phyloP scores from a whole-genome alignment of 2,797 vertebrate genomes.

The Thaleichthys pacificus region DNA sequence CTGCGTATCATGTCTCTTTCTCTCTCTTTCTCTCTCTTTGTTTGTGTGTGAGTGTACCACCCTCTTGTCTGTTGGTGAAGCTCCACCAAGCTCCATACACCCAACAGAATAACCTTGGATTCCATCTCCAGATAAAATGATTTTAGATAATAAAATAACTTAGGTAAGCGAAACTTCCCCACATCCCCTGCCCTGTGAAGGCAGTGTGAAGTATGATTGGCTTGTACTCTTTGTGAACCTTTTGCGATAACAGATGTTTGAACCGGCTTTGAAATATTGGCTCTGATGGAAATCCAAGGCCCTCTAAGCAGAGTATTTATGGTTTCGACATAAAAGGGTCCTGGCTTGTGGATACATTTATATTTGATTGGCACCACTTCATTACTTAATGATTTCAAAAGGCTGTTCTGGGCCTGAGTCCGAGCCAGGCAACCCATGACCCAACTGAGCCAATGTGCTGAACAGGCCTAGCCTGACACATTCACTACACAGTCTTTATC shows the following conservation, averaged over 20 bases:
- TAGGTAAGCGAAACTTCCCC: constrained; percentile 44
- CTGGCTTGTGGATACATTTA: constrained; percentile 69
- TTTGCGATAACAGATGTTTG: constrained; percentile 65
- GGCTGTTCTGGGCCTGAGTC: constrained; percentile 65
- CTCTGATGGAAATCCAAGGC: constrained; percentile 64
- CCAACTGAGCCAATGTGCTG: constrained; percentile 70
- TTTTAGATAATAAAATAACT: constrained; percentile 64
- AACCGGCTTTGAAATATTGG: constrained; percentile 67
- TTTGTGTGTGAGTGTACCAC: constrained; percentile 12
- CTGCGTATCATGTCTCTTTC: constrained; percentile 10
- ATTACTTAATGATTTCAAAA: constrained; percentile 78
- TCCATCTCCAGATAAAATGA: constrained; percentile 45
- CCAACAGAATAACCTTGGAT: constrained; percentile 16
- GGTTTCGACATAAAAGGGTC: constrained; percentile 66
- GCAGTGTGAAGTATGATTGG: constrained; percentile 42
- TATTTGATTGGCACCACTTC: constrained; percentile 74
- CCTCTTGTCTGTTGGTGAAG: constrained; percentile 25
- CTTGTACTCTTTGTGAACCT: constrained; percentile 35
- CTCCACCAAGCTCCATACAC: background rate
- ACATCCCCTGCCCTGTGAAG: constrained; percentile 39
- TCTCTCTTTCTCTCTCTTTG: constrained; percentile 19
- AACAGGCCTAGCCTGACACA: constrained; percentile 53
- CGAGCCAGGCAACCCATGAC: constrained; percentile 66
- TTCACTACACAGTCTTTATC: constrained; percentile 36
- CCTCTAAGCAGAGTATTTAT: constrained; percentile 61